phyloP scores from a whole-genome alignment of 2,888 invertebrate genomes.

The Tachina grossa region DNA sequence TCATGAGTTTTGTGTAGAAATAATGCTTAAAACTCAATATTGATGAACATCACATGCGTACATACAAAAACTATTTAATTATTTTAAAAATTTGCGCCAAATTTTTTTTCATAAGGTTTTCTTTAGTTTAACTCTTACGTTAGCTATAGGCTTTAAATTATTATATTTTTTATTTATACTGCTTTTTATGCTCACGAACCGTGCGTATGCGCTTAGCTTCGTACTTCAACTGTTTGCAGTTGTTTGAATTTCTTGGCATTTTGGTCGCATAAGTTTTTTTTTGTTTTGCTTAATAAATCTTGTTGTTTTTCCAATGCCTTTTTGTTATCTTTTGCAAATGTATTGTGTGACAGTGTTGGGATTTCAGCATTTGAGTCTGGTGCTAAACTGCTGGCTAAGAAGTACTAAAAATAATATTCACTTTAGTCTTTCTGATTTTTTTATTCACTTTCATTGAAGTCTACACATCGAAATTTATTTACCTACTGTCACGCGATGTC shows the following conservation, averaged over 20 bases:
- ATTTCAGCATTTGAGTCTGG: not conserved
- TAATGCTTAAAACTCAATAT: constrained; percentile 16
- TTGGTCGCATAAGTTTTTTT: constrained; percentile 54
- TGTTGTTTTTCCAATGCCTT: constrained; percentile 54
- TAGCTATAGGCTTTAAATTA: constrained; percentile 4
- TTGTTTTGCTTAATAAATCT: not conserved
- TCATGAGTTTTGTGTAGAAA: constrained; percentile 39
- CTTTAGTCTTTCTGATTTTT: too few species aligned
- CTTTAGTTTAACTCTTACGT: constrained; percentile 8
- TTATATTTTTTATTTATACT: not conserved
- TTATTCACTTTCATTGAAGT: too few species aligned
- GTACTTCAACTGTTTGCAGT: constrained; percentile 63
- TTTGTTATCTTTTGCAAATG: constrained; percentile 65
- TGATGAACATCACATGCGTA: not conserved
- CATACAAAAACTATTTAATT: constrained; percentile 11
- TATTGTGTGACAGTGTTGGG: constrained; percentile 31
- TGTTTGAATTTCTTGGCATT: constrained; percentile 54
- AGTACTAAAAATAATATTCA: too few species aligned
- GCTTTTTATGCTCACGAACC: constrained; percentile 28
- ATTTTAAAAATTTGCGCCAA: constrained; percentile 64
- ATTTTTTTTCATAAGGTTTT: constrained; percentile 28
- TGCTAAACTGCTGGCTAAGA: not conserved
- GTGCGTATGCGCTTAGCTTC: constrained; percentile 66
- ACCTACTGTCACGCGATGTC: too few species aligned
- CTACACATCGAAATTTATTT: too few species aligned